Percentiles rank a stretch among this genome's conserved stretches.
phyloP scores from a whole-genome alignment of 2,797 vertebrate species.

The Sebastes hubbsi region DNA sequence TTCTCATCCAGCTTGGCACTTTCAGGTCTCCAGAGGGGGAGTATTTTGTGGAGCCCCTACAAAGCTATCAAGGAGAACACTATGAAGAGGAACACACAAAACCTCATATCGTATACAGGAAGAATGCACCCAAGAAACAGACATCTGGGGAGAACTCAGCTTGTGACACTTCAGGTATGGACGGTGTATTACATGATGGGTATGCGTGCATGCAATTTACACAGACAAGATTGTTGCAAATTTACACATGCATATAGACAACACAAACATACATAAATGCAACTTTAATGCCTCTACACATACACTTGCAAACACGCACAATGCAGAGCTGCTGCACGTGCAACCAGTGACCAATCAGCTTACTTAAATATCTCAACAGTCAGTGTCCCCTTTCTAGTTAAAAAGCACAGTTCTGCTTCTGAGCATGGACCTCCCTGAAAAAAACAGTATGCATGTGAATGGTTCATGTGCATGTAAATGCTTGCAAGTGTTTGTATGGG shows the following conservation, averaged over 20 bases:
- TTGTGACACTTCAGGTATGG: conserved; percentile 93
- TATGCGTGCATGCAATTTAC: background rate
- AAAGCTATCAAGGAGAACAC: conserved; percentile 87
- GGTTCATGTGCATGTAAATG: background rate
- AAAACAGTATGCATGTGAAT: conserved; percentile 4
- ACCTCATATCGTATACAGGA: conserved; percentile 94
- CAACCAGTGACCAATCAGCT: conserved; percentile 3
- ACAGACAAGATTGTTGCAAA: background rate
- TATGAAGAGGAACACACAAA: conserved; percentile 96
- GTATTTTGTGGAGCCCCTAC: conserved; percentile 96
- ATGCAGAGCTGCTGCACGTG: background rate
- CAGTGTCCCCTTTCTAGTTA: conserved; percentile 7
- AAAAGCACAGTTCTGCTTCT: background rate
- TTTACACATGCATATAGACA: background rate
- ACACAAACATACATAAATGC: background rate
- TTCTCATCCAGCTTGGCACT: conserved; percentile 89
- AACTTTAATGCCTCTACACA: background rate
- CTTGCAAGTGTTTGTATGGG: conserved; percentile 9
- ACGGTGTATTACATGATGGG: background rate
- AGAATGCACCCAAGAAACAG: conserved; percentile 77
- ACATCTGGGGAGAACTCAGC: conserved; percentile 72
- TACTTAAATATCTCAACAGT: conserved; percentile 29
- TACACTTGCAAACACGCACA: background rate
- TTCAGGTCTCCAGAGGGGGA: conserved; percentile 97
- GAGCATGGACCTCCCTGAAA: conserved; percentile 11